phyloP scores from a whole-genome alignment of 2,888 invertebrate genomes.

The Tanytarsus gracilentus region DNA sequence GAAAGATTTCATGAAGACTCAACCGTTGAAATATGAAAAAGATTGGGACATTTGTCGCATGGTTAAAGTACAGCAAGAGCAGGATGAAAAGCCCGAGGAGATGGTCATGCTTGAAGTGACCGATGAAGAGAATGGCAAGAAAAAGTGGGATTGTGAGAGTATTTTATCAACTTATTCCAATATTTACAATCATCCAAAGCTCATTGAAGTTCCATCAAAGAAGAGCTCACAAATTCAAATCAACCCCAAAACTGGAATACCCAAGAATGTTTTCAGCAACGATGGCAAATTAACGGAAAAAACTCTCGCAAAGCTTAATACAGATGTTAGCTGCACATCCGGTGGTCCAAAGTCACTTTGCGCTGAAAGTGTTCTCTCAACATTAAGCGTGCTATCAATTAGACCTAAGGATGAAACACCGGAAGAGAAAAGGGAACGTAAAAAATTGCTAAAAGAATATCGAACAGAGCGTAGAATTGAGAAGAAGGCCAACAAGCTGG shows the following conservation, averaged over 20 bases:
- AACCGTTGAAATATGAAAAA: slow-evolving; percentile 49
- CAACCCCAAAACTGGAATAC: slow-evolving; percentile 65
- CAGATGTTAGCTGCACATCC: slow-evolving; percentile 40
- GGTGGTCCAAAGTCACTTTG: slow-evolving; percentile 51
- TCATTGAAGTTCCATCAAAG: slow-evolving; percentile 62
- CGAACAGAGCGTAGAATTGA: slow-evolving; percentile 69
- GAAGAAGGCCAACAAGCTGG: slow-evolving; percentile 68
- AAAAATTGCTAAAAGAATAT: slow-evolving; percentile 68
- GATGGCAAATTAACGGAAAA: slow-evolving; percentile 57
- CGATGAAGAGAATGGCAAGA: slow-evolving; percentile 47
- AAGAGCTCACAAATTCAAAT: slow-evolving; percentile 58
- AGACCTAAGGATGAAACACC: slow-evolving; percentile 67
- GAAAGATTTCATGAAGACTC: slow-evolving; percentile 62
- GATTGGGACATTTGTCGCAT: slow-evolving; percentile 45
- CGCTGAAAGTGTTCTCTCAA: slow-evolving; percentile 56
- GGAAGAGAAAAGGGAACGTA: slow-evolving; percentile 68
- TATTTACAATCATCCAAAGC: slow-evolving; percentile 83
- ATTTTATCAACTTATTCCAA: slow-evolving; percentile 85
- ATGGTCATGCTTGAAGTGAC: slow-evolving; percentile 53
- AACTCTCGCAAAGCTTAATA: slow-evolving; percentile 57
- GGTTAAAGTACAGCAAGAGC: slow-evolving; percentile 37
- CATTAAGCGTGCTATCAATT: slow-evolving; percentile 58
- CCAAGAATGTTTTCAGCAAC: slow-evolving; percentile 54
- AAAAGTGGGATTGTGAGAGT: slow-evolving; percentile 86
- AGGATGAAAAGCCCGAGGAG: slow-evolving; percentile 47